Conservation (phyloP, 2,113 vertebrate species). For the Odontophorus gujanensis region DNA sequence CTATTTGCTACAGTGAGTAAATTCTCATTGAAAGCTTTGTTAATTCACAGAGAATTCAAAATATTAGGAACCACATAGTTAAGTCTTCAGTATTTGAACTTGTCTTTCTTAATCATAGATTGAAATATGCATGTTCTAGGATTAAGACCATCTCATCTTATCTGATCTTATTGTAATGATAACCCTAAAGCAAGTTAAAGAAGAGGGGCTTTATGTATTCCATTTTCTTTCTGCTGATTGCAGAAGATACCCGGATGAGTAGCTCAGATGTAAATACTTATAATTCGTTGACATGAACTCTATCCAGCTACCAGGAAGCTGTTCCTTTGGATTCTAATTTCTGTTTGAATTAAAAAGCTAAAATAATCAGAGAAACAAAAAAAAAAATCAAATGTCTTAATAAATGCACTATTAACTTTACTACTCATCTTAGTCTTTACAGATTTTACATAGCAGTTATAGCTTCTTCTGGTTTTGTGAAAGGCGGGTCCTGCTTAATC, state of each 20-base stretch:
- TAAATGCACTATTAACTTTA: background rate
- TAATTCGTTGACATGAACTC: background rate
- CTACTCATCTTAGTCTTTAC: background rate
- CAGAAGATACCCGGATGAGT: background rate
- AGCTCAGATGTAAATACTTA: background rate
- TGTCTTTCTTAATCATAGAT: background rate
- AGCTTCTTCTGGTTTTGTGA: background rate
- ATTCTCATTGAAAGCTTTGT: background rate
- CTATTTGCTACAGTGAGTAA: background rate
- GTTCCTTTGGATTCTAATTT: background rate
- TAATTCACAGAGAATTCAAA: background rate
- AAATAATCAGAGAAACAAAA: background rate
- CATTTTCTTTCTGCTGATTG: background rate
- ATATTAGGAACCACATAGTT: background rate
- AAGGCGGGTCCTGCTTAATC: no score
- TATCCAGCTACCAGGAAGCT: background rate
- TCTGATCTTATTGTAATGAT: background rate
- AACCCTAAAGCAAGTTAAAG: background rate
- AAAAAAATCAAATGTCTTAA: background rate
- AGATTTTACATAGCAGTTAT: background rate
- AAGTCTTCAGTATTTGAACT: background rate
- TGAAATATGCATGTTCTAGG: background rate
- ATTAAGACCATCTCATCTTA: background rate
- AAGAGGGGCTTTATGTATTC: background rate
- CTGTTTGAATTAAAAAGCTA: background rate